These are phyloP conservation scores for Papilio dardanus DNA, from an alignment of 1,140 invertebrate genomes.

Conservation along the genomic window DNA sequence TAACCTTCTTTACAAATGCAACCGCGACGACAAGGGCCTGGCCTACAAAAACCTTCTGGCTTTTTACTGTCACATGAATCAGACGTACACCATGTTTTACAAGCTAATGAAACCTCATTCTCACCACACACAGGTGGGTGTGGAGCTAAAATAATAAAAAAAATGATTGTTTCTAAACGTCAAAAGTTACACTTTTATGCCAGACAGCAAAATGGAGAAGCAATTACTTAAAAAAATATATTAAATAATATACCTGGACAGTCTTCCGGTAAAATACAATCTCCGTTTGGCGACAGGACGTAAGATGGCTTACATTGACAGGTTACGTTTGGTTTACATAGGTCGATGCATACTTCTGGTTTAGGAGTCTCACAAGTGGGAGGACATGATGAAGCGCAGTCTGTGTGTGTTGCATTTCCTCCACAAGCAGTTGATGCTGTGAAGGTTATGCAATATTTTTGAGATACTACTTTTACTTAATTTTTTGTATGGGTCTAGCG, in stretches of 20 bases:
- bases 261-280: slow-evolving; percentile 44
- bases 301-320: slow-evolving; percentile 49
- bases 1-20: slow-evolving; percentile 56
- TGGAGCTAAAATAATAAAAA: no score
- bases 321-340: slow-evolving; percentile 37
- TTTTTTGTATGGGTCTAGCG: background rate
- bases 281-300: slow-evolving; percentile 42
- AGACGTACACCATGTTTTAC: slow-evolving; percentile 42
- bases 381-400: slow-evolving; percentile 42
- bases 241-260: background rate
- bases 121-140: slow-evolving; percentile 32
- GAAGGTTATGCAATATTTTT: background rate
- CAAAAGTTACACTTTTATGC: no score
- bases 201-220: no score
- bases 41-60: slow-evolving; percentile 25
- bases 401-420: background rate
- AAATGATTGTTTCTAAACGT: no score
- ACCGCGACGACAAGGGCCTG: slow-evolving; percentile 46
- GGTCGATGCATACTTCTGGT: slow-evolving; percentile 27
- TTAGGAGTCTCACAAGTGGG: slow-evolving; percentile 47
- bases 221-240: no score
- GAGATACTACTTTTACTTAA: no score
- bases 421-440: background rate
- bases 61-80: slow-evolving; percentile 43
- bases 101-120: slow-evolving; percentile 44